Conservation (phyloP, 1,140 invertebrate genomes). For the Neuroterus valhalla region DNA sequence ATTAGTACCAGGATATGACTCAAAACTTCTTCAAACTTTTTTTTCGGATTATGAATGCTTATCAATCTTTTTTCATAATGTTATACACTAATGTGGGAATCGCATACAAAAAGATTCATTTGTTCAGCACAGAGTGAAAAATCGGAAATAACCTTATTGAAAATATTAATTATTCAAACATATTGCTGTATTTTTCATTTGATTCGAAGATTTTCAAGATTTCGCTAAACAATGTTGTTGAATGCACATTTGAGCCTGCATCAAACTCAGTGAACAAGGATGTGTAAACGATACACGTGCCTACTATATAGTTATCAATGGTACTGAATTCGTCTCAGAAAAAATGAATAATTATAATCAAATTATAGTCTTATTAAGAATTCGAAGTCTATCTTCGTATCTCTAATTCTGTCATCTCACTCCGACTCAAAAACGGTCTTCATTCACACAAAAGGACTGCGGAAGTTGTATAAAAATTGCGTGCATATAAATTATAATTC, state of each 20-base stretch:
- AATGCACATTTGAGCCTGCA: not conserved
- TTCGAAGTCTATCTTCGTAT: not conserved
- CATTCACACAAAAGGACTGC: not conserved
- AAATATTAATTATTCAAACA: not conserved
- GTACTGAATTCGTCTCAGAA: not conserved
- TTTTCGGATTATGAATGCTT: too few species aligned
- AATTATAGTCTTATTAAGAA: not conserved
- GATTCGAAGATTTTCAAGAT: conserved; percentile 23
- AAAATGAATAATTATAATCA: not conserved
- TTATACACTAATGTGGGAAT: too few species aligned
- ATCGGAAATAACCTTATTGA: too few species aligned
- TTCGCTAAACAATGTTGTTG: conserved; percentile 6
- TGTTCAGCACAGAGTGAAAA: too few species aligned
- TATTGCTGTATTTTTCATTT: not conserved
- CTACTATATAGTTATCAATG: not conserved
- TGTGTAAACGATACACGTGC: conserved; percentile 18
- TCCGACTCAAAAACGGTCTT: not conserved
- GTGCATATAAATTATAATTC: not conserved
- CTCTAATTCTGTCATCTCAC: not conserved
- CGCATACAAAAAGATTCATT: too few species aligned
- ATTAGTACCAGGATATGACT: too few species aligned
- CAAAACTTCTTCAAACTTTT: too few species aligned
- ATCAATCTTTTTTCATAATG: too few species aligned
- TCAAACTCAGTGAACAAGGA: not conserved
- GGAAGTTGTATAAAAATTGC: not conserved